Base-by-base conservation (phyloP, 2,888 invertebrate genomes). In the Lingula anatina region DNA sequence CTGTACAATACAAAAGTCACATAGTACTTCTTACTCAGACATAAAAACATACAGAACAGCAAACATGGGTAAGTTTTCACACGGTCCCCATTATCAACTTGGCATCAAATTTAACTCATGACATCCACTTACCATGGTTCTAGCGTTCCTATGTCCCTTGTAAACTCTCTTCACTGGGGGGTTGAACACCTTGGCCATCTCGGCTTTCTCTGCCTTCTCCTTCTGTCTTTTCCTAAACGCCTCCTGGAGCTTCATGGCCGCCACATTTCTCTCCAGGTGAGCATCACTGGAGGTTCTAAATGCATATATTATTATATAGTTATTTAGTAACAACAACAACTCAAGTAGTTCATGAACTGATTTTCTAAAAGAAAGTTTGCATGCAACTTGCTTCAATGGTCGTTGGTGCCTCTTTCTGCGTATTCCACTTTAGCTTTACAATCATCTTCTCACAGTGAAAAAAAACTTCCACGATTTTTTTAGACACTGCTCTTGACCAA, bases 111-210 rank as follows among this genome's bases (percentile, higher is more conserved):
- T n/a, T n/a, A n/a, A n/a, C n/a, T n/a, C n/a, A n/a, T n/a, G n/a
- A n/a, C n/a, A n/a, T n/a, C n/a, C 18, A 35, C 56, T 56, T 57
- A 79, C 79, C 78, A 79, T 78, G 9, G 79, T 79, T 49, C 79
- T 61, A 15, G 89, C 86, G 78, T 90, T 90, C 48, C 90, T 82
- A 75, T 90, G 90, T 1, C 90, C 90, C 45, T 80, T 82, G 71
- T 83, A 90, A 65, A 85, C 85, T 77, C 82, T 83, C 65, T 83
- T 85, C 54, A 86, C 81, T 54, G 59, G 47, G 4, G 74, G 72
- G 47, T 67, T 66, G 40, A 61, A 65, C 20, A 71, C 60, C 43
- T 57, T 60, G 53, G 63, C 51, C 36, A 61, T 64, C 49, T 64
- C 60, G 39, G 66, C 64, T 46, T 70, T 69, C 49, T 59, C 60